Evolutionary conservation across 1,140 invertebrate species (phyloP), one percentile per base, ranked within the genome.

Genomic region (Frieseomelitta varia): DNA sequence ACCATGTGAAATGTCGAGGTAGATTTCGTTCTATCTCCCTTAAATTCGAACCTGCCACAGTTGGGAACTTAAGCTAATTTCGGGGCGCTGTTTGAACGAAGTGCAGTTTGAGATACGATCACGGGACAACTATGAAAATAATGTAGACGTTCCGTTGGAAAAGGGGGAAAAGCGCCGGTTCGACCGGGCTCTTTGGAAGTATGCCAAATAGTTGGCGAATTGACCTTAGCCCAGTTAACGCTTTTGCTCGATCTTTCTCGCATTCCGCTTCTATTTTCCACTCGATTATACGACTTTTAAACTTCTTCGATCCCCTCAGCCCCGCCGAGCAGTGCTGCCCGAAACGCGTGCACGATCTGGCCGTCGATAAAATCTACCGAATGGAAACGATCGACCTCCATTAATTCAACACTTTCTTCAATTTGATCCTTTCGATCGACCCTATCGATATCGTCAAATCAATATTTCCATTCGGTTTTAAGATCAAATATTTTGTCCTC

Each of bases 181-280:
- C 74, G 56, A 21, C 39, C 30, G 14, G 10, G n/a, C 53, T 81
- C 84, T 85, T 85, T 91, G 90, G 87, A 91, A 65, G 61, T 67
- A 81, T 84, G 90, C 90, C 90, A 91, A 89, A 90, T 89, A 86
- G 88, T 89, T 87, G n/a, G 84, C 83, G 79, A 81, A 89, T 88
- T 89, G 90, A 89, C 90, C 90, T 91, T 91, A 90, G 89, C 88
- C 90, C 86, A 90, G 87, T 91, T 91, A 79, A 85, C 84, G 83
- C 79, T 34, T 19, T 34, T 75, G 81, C 83, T 76, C 79, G 71
- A 86, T 91, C 79, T 84, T 88, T 86, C 78, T 74, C 81, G 65
- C 71, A 73, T 81, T 81, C 85, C 63, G 55, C 67, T 75, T 80
- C 80, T 74, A 77, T 85, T 79, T 65, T 30, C 61, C 79, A 47